Percentiles rank a stretch among this genome's conserved stretches.
phyloP scores from a whole-genome alignment of 1,140 invertebrate genomes.

The Chironomus tepperi region DNA sequence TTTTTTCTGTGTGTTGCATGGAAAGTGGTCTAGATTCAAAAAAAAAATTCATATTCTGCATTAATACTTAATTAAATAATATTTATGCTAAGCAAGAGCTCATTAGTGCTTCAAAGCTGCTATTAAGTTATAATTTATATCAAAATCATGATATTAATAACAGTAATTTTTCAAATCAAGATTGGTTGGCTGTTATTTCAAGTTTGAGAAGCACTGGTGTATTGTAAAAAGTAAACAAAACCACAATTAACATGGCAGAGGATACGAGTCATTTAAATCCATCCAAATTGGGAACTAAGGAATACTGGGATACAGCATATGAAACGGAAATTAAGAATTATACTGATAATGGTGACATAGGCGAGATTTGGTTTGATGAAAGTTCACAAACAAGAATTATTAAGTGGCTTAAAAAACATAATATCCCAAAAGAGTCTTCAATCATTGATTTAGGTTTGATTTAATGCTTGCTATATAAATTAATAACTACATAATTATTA shows the following conservation, averaged over 20 bases:
- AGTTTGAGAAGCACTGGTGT: neutral
- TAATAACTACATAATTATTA: neutral
- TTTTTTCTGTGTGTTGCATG: too few species aligned
- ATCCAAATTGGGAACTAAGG: slow-evolving; percentile 44
- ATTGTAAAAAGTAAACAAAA: too few species aligned
- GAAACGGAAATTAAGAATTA: slow-evolving; percentile 73
- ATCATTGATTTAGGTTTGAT: slow-evolving; percentile 54
- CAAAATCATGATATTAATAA: too few species aligned
- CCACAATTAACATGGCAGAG: neutral
- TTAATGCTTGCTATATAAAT: neutral
- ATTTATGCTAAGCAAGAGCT: too few species aligned
- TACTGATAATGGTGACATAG: slow-evolving; percentile 72
- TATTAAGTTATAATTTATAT: too few species aligned
- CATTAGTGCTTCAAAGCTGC: too few species aligned
- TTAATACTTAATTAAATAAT: too few species aligned
- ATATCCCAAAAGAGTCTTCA: slow-evolving; percentile 39
- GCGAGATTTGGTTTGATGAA: slow-evolving; percentile 90
- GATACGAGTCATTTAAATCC: neutral
- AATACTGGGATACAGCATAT: slow-evolving; percentile 81
- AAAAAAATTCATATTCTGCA: neutral
- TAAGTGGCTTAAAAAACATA: slow-evolving; percentile 49
- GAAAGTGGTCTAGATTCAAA: too few species aligned
- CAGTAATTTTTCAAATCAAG: too few species aligned
- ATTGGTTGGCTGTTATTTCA: too few species aligned
- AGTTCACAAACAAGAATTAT: slow-evolving; percentile 65